Base-by-base conservation (phyloP, 1,140 invertebrate species). In the Drosophila persimilis region DNA sequence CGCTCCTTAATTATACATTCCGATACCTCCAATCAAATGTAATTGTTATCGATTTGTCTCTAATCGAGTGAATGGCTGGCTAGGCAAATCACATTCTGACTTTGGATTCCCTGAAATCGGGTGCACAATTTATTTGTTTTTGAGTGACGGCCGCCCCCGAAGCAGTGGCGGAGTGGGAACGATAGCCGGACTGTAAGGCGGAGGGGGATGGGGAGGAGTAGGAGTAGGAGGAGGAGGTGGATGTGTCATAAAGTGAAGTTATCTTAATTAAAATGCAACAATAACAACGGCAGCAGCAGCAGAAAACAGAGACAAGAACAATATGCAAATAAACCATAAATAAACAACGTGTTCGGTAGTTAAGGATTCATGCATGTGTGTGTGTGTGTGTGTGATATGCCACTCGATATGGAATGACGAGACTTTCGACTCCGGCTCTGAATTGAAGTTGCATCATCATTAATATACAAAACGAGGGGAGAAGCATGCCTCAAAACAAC, bases 231-330 rank as follows among this genome's bases (percentile, higher is more conserved):
- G n/a, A 3, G 29, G 6, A 13, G n/a, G 22, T 13, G 29, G 11
- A 50, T 77, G 56, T 80, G 77, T 80, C 81, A 85, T 80, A 63
- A 73, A 80, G 55, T 74, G 53, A 86, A 86, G 77, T 74, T 86
- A 85, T 85, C 81, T 80, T 81, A 74, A 86, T 86, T 70, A 77
- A 86, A 86, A 80, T 81, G 81, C 80, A 85, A 63, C 72, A 80
- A 60, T 41, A 66, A 86, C 63, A 73, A 72, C 31, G 39, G 17
- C 29, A 39, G 31, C 8, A 15, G 51, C 26, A 11, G 51, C 51
- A 50, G 47, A 20, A 50, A 24, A 24, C 24, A 13, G 47, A 9
- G 51, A 48, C 50, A 67, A 48, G 20, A 48, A 56, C 62, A 67
- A 86, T 57, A 64, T 56, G 69, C 52, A 47, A 58, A 73, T 63